Base-by-base conservation (phyloP, 2,797 vertebrate species). In the Sebastes nivosus region DNA sequence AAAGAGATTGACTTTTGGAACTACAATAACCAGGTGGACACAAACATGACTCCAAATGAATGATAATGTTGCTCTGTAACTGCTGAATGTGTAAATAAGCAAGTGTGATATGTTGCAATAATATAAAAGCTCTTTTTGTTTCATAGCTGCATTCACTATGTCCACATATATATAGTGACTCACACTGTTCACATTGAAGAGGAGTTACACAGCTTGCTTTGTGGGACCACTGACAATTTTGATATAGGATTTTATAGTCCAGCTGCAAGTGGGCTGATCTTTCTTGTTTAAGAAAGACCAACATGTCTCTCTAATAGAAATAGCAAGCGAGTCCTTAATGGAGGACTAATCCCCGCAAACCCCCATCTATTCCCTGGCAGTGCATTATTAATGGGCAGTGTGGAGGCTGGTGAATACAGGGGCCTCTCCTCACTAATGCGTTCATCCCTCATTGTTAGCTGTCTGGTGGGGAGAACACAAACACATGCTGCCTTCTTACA, bases 311-410 rank as follows among this genome's bases (percentile, higher is more conserved):
- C 63, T 92, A 92, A 92, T 88, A 90, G 90, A 92, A 93, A 94
- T 81, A 89, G 89, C 86, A 90, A 91, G 92, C 32, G 73, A 89
- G 83, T 89, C 87, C 84, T 93, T 95, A 95, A 93, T 87, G 91
- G 86, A 90, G 90, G 88, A 86, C 89, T 93, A 94, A 95, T 93
- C 91, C 91, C 86, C 54, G 80, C 85, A 88, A 91, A 81, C 69
- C 90, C 87, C 88, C 90, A 85, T 90, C 87, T 90, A 84, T 85
- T 91, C 91, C 88, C 85, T 74, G 82, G 86, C 91, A 90, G 88
- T 94, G 88, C 85, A 93, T 94, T 94, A 94, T 95, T 95, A 95
- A 95, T 94, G 92, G 86, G 61, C 72, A 89, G 90, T 83, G 88
- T 83, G 87, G 84, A 87, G 86, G 85, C 81, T 89, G 90, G 88